These are phyloP conservation scores for Hesperia comma DNA, from an alignment of 2,888 invertebrate genomes.

Conservation along the genomic window DNA sequence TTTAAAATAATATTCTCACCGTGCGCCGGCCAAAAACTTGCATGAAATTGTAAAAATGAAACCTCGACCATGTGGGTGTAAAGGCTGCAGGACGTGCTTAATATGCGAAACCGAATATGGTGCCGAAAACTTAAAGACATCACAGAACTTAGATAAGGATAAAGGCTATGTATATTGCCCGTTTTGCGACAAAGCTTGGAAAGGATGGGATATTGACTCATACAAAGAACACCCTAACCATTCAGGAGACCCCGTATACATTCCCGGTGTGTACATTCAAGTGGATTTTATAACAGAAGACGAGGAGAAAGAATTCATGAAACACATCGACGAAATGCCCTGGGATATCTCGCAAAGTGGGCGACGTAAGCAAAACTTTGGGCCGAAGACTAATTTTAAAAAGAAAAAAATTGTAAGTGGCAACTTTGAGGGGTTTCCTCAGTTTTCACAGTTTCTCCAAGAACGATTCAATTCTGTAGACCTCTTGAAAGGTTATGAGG, in stretches of 20 bases:
- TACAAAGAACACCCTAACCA: slow-evolving; percentile 88
- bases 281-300: slow-evolving; percentile 88
- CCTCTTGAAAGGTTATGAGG: slow-evolving; percentile 88
- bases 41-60: slow-evolving; percentile 48
- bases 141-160: slow-evolving; percentile 73
- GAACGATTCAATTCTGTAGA: slow-evolving; percentile 86
- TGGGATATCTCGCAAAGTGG: slow-evolving; percentile 98
- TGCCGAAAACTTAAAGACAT: slow-evolving; percentile 64
- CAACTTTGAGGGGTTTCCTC: slow-evolving; percentile 94
- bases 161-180: slow-evolving; percentile 90
- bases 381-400: slow-evolving; percentile 99
- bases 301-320: slow-evolving; percentile 88
- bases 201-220: slow-evolving; percentile 86
- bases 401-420: slow-evolving; percentile 92
- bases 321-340: slow-evolving; percentile 89
- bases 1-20: too few species aligned
- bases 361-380: slow-evolving; percentile 98
- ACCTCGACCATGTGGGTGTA: slow-evolving; percentile 94
- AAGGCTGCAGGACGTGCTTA: slow-evolving; percentile 95
- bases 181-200: slow-evolving; percentile 89
- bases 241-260: slow-evolving; percentile 82
- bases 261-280: slow-evolving; percentile 87
- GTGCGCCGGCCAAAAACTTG: too few species aligned
- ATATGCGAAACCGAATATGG: slow-evolving; percentile 89
- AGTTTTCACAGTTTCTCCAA: slow-evolving; percentile 90